Percentiles rank a stretch among this genome's conserved stretches.
phyloP scores from a whole-genome alignment of 2,888 invertebrate genomes.

The Diplolepis rosae region DNA sequence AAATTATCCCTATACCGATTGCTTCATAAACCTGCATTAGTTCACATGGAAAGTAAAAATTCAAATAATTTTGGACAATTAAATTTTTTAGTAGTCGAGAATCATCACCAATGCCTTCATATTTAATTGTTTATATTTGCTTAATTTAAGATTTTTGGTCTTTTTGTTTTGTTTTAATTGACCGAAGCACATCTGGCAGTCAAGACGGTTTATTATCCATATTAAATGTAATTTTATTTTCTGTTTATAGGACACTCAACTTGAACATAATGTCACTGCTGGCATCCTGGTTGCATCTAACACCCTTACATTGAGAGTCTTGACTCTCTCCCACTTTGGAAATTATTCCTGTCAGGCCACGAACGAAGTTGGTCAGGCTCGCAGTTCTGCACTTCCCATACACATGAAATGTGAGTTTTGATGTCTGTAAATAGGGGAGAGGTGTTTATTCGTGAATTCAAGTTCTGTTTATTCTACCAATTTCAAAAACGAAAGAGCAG shows the following conservation, averaged over 20 bases:
- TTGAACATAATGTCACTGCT: constrained; percentile 80
- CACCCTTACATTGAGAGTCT: constrained; percentile 80
- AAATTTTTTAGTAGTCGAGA: too few species aligned
- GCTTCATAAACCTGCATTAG: too few species aligned
- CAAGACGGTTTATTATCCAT: not conserved
- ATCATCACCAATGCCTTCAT: too few species aligned
- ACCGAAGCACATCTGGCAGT: too few species aligned
- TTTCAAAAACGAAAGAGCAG: not conserved
- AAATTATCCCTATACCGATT: too few species aligned
- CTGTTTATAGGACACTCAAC: constrained; percentile 77
- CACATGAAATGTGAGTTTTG: constrained; percentile 84
- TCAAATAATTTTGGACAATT: too few species aligned
- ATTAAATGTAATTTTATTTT: not conserved
- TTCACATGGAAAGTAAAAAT: too few species aligned
- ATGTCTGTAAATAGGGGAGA: not conserved
- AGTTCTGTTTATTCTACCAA: not conserved
- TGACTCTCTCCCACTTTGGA: constrained; percentile 83
- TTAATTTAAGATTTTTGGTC: too few species aligned
- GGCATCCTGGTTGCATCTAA: constrained; percentile 81
- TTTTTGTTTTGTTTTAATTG: too few species aligned
- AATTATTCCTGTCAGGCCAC: constrained; percentile 88
- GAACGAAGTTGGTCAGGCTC: constrained; percentile 87
- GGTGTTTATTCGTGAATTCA: not conserved
- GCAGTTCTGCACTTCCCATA: constrained; percentile 83
- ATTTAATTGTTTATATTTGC: too few species aligned